Conservation (phyloP, 2,797 vertebrate genomes). For the Myotis planiceps region DNA sequence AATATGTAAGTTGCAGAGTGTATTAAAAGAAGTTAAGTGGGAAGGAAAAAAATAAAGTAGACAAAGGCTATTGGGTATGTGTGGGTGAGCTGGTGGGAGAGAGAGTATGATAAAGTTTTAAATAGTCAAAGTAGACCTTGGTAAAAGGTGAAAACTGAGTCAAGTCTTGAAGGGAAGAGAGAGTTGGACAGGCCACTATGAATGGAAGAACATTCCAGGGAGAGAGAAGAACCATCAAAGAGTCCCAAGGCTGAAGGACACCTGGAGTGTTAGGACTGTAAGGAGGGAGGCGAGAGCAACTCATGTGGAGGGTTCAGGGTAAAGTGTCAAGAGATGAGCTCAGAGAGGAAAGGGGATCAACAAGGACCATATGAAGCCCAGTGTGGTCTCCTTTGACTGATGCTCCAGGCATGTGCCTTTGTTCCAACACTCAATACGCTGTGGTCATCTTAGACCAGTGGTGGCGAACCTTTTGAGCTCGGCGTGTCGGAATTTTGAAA, state of each 20-base stretch:
- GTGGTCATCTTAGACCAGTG: background rate
- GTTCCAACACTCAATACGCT: background rate
- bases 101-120: background rate
- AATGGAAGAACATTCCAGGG: background rate
- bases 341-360: background rate
- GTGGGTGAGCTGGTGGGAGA: background rate
- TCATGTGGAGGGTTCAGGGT: accelerated
- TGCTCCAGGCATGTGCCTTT: background rate
- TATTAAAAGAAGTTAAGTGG: background rate
- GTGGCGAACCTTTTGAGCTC: too few species aligned
- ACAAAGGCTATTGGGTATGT: background rate
- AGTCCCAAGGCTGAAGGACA: too few species aligned
- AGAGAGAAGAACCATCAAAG: background rate
- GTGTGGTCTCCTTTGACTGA: background rate
- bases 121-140: background rate
- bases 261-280: background rate
- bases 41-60: background rate
- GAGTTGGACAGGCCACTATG: background rate
- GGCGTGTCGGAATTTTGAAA: too few species aligned
- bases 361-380: accelerated
- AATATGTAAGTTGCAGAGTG: background rate
- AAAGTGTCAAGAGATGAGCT: background rate
- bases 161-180: background rate
- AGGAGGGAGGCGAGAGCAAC: background rate
- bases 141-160: background rate